Evolutionary conservation across 2,797 vertebrate species (phyloP), one percentile per base, ranked within the genome.

Genomic region (Acipenser oxyrinchus): DNA sequence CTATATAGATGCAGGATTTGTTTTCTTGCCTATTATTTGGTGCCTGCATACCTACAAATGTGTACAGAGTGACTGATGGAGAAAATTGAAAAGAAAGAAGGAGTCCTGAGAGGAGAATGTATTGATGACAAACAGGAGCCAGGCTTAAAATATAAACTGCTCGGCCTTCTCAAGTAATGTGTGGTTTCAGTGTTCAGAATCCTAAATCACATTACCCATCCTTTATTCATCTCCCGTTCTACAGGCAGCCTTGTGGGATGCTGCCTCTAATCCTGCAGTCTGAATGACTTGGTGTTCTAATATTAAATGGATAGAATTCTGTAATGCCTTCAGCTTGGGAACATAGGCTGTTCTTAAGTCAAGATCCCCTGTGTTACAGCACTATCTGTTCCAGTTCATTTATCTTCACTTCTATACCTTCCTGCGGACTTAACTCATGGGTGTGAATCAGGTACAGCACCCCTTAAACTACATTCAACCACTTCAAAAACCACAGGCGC

Each of bases 221-320:
- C 69, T 51, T 37, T 67, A 73, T 70, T 74, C 72, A 69, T 74
- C 74, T 73, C 74, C 69, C 70, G 72, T 73, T 69, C 69, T 50
- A 69, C 69, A 69, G 73, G 57, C 58, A 37, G 7, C 50, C 58
- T 48, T 8, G n/a, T 15, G 57, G 55, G 64, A 69, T 8, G 13
- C 6, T 6, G 37, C 10, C 6, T n/a, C 9, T 58, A 58, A 58
- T 58, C 55, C 55, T 58, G 55, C 55, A 7, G 55, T 58, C 11
- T 58, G 55, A 58, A 58, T n/a, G 8, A 58, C 55, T 58, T n/a
- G 55, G 10, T 58, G 55, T 58, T 58, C 55, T 13, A 58, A 58
- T 58, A 12, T 58, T 8, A 58, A 58, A 58, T n/a, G 12, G 55
- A 58, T 58, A 58, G 55, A n/a, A 10, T 58, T 58, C 12, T 58